Evolutionary conservation across 1,140 invertebrate species (phyloP).

Genomic region (Frieseomelitta varia): DNA sequence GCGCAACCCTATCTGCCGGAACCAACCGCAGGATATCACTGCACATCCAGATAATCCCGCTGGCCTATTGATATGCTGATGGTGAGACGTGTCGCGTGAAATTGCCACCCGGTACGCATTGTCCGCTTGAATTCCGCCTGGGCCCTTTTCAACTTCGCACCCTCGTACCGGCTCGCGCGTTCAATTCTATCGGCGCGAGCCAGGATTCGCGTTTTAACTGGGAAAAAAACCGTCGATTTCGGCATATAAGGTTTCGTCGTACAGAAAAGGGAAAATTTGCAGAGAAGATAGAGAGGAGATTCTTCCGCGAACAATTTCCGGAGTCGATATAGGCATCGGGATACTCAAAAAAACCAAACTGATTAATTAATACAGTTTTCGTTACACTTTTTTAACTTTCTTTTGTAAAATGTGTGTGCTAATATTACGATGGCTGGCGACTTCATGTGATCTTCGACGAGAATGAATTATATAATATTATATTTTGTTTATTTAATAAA

Average conservation of each 20-base stretch:
- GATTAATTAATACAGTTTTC: too few relatives aligned
- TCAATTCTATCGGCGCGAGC: slow-evolving; percentile 73
- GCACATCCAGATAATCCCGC: slow-evolving; percentile 81
- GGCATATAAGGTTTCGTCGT: background rate
- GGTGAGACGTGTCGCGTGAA: slow-evolving; percentile 82
- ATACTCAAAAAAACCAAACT: too few relatives aligned
- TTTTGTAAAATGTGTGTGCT: too few relatives aligned
- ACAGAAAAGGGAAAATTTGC: background rate
- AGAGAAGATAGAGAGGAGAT: too few relatives aligned
- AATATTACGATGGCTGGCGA: too few relatives aligned
- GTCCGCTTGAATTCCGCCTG: slow-evolving; percentile 75
- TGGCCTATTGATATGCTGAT: slow-evolving; percentile 82
- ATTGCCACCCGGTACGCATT: slow-evolving; percentile 81
- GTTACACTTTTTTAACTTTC: too few relatives aligned
- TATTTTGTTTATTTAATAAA: too few relatives aligned
- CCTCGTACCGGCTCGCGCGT: slow-evolving; percentile 53
- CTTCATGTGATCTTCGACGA: too few relatives aligned
- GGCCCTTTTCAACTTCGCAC: slow-evolving; percentile 70
- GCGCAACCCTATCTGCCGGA: slow-evolving; percentile 80
- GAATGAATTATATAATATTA: too few relatives aligned
- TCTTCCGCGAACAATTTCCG: background rate
- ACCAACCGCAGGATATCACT: slow-evolving; percentile 80
- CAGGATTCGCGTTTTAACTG: slow-evolving; percentile 70
- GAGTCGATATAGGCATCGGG: too few relatives aligned
- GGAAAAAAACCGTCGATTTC: slow-evolving; percentile 34